These are phyloP conservation scores for Beaufortia kweichowensis DNA, from an alignment of 2,113 vertebrate genomes.

Conservation along the genomic window DNA sequence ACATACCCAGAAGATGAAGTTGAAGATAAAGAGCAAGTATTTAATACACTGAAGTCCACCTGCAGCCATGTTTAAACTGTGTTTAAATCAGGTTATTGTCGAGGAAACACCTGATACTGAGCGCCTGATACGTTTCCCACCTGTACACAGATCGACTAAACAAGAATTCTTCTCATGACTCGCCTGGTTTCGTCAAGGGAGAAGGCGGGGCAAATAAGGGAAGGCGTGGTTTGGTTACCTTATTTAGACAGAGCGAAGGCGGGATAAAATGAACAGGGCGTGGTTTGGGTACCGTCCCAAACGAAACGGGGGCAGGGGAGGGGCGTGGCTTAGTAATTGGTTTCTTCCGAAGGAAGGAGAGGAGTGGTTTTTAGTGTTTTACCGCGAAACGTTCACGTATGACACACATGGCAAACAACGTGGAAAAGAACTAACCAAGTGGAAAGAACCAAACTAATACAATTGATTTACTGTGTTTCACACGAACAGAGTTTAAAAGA, in stretches of 20 bases:
- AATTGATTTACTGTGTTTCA: neutral
- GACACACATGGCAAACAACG: neutral
- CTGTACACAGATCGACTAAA: neutral
- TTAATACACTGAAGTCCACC: conserved; percentile 83
- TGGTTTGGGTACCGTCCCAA: too few species aligned
- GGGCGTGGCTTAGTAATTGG: too few species aligned
- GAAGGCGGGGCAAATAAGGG: neutral
- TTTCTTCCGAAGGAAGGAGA: too few species aligned
- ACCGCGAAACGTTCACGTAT: neutral
- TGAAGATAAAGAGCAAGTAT: conserved; percentile 86
- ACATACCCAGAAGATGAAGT: conserved; percentile 88
- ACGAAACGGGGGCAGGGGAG: too few species aligned
- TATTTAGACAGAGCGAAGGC: too few species aligned
- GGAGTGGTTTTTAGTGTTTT: neutral
- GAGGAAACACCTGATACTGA: neutral
- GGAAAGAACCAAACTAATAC: neutral
- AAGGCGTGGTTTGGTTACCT: neutral
- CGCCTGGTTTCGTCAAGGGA: neutral
- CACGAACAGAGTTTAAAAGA: neutral
- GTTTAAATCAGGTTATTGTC: neutral
- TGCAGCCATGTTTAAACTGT: conserved; percentile 58
- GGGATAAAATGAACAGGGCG: too few species aligned
- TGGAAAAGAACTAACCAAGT: neutral
- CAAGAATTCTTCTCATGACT: neutral
- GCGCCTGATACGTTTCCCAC: conserved; percentile 18